Evolutionary conservation across 2,888 invertebrate genomes (phyloP).

Genomic region (Keiferia lycopersicella): DNA sequence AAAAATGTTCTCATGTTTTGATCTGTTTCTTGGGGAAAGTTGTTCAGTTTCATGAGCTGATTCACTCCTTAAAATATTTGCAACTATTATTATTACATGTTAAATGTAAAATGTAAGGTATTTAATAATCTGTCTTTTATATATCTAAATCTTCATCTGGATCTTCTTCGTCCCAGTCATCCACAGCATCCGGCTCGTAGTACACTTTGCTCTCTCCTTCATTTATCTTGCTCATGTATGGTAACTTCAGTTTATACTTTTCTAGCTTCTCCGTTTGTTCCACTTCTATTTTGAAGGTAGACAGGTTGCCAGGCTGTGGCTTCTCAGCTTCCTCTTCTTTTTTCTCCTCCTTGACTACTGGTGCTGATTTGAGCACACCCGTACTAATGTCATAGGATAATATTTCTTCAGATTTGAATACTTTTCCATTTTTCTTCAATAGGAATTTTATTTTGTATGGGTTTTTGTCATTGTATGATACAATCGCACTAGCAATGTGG

Average conservation of each 20-base stretch:
- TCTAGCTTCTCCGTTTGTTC: slow-evolving; percentile 83
- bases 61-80: too few relatives aligned
- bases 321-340: slow-evolving; percentile 61
- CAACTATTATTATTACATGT: too few relatives aligned
- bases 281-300: slow-evolving; percentile 85
- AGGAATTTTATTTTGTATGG: slow-evolving; percentile 55
- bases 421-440: slow-evolving; percentile 79
- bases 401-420: slow-evolving; percentile 68
- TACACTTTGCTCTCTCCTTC: slow-evolving; percentile 83
- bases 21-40: too few relatives aligned
- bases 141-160: slow-evolving; percentile 93
- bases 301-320: slow-evolving; percentile 64
- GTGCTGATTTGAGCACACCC: slow-evolving; percentile 50
- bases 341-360: slow-evolving; percentile 51
- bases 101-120: too few relatives aligned
- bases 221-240: slow-evolving; percentile 81
- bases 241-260: slow-evolving; percentile 81
- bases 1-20: too few relatives aligned
- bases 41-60: too few relatives aligned
- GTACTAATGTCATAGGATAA: slow-evolving; percentile 57
- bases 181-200: slow-evolving; percentile 88
- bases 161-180: slow-evolving; percentile 93
- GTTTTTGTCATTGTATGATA: slow-evolving; percentile 54
- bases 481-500: slow-evolving; percentile 67
- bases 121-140: slow-evolving; percentile 35